Evolutionary conservation across 2,888 invertebrate species (phyloP), one percentile per base, ranked within the genome.

Genomic region (Cosmia pyralina): DNA sequence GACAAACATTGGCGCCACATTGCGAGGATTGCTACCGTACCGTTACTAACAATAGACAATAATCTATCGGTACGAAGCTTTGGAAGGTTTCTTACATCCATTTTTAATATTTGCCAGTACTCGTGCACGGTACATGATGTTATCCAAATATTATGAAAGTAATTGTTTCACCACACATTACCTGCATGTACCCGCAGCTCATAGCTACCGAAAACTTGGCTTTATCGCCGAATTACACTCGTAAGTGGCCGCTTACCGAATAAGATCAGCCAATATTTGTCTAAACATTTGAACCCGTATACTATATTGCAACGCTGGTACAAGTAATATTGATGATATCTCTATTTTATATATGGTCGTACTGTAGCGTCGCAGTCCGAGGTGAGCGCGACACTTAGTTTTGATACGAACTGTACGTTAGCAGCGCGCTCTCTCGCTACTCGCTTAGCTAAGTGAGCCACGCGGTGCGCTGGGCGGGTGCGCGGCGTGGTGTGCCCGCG

Each of bases 241-340:
- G 38, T 17, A 38, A 55, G 38, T 67, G 38, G 34, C 22, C 13
- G 44, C 28, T 34, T 60, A 19, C 50, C 4, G 19, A 34, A 63
- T n/a, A 28, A 58, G 17, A 38, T 66, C 62, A 75, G 68, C 80
- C 82, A 85, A 87, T 75, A 72, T 85, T 85, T 80, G 75, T 72
- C 69, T 80, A 70, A 78, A 72, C 68, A 52, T 72, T 69, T 38
- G 46, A 76, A 62, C 67, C 65, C 71, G 82, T 87, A 90, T 87
- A 90, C 88, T 90, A 88, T 79, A 80, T 77, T 77, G 90, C 86
- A 90, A 92, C 89, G 89, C 92, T 89, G 87, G 90, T 91, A 90
- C 90, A 90, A 91, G 81, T 85, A 76, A 80, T 83, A 85, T 59
- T 86, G 88, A 90, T 86, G 88, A 90, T 89, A 86, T 87, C 84